Evolutionary conservation across 35 echinoderm and acorn worm species (phyloP).

Genomic region (Ptychodera flava): DNA sequence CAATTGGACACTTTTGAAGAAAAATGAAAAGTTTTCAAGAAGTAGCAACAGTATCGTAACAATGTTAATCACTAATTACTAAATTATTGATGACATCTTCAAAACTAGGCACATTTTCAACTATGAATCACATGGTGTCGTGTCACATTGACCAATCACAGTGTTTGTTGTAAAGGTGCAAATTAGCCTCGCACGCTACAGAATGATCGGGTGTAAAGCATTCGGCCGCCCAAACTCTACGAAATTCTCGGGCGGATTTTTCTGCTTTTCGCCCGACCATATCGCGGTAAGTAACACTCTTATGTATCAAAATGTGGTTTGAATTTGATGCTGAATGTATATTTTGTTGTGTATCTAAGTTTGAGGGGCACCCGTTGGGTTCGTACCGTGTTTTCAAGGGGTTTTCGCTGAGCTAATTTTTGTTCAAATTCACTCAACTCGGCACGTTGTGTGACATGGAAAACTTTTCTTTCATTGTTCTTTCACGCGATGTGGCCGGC

Average conservation of each 20-base stretch:
- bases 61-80: too few species aligned
- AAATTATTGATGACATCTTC: too few species aligned
- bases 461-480: background rate
- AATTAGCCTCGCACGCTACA: background rate
- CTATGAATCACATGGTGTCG: too few species aligned
- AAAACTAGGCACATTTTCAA: too few species aligned
- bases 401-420: background rate
- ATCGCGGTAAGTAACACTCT: background rate
- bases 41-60: too few species aligned
- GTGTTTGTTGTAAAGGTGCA: background rate
- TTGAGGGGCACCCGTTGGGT: background rate
- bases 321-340: background rate
- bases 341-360: background rate
- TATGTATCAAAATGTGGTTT: background rate
- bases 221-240: background rate
- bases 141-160: background rate
- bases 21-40: too few species aligned
- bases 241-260: background rate
- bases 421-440: background rate
- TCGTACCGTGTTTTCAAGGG: background rate
- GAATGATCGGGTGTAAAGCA: background rate
- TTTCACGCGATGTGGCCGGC: background rate
- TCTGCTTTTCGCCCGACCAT: background rate
- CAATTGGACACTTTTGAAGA: too few species aligned
- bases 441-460: background rate